Base-by-base conservation (phyloP, 2,113 vertebrate genomes). In the Neotoma lepida region DNA sequence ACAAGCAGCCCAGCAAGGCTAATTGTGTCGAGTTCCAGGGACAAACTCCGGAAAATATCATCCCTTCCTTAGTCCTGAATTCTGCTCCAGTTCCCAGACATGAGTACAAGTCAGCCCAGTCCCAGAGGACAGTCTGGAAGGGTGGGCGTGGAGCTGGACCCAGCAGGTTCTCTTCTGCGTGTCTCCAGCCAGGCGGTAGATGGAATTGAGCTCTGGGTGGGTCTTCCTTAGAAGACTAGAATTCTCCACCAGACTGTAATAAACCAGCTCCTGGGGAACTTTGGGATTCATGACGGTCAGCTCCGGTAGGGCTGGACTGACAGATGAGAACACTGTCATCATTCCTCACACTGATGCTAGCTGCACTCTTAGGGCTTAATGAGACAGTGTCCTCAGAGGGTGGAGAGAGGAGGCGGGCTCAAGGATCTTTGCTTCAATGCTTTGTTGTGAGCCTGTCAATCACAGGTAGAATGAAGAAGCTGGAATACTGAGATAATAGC, bases 41-140 rank as follows among this genome's bases (percentile, higher is more conserved):
- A 13, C 39, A 66, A 94, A n/a, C 58, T 80, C 46, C 73, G 24
- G 70, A 90, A 94, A 90, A 86, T 1, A 63, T 71, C 70, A 91
- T 78, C 28, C 22, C 22, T 22, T n/a, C 46, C 41, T 87, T 77
- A 17, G 64, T 88, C 68, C 71, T 64, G 56, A 87, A 41, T 91
- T 46, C 49, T 66, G 24, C 78, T 77, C 73, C 46, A 92, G 15
- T 84, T 88, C 9, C 18, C 90, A 78, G 82, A 97, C 78, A 54
- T 54, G 84, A 68, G 51, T 24, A 64, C 2, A 66, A 84, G 74
- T 86, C 81, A 9, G 39, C 68, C 56, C 73, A 41, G 77, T 88
- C 82, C 51, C 70, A 89, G 89, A 89, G 58, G 18, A 20, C 66
- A n/a, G 78, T 81, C 85, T 96, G 33, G 44, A 63, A 20, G 44